Percentiles rank a stretch among this genome's conserved stretches.
Evolutionary conservation across 2,888 invertebrate genomes (phyloP).

Genomic region (Cacoxenus indagator): DNA sequence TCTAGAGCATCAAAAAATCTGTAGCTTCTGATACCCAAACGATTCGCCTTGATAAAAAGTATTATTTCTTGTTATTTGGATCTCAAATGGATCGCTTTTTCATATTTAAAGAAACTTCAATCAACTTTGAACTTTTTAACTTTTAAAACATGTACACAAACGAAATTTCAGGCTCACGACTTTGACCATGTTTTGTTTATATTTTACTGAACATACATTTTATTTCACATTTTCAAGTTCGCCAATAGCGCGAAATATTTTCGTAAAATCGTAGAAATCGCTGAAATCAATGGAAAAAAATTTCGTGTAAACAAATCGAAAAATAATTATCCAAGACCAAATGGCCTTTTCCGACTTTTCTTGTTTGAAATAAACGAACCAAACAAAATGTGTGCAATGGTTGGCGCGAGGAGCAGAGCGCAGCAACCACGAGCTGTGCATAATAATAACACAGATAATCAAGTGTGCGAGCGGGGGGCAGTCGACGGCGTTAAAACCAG

Average conservation of each 20-base stretch:
- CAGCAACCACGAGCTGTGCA: neutral
- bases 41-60: too few relatives aligned
- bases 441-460: neutral
- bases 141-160: too few relatives aligned
- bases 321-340: slow-evolving; percentile 4
- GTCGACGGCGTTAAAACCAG: too few relatives aligned
- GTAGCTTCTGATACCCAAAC: too few relatives aligned
- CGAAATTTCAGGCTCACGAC: too few relatives aligned
- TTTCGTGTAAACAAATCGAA: neutral
- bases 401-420: neutral
- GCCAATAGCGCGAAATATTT: slow-evolving; percentile 6
- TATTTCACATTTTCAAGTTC: slow-evolving; percentile 10
- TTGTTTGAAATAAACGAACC: neutral
- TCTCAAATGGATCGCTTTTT: too few relatives aligned
- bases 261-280: neutral
- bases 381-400: neutral
- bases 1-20: too few relatives aligned
- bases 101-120: too few relatives aligned
- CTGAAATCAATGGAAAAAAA: neutral
- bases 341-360: neutral
- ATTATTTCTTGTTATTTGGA: too few relatives aligned
- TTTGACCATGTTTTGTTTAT: neutral
- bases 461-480: neutral
- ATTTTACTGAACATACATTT: neutral
- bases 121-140: too few relatives aligned